Base-by-base conservation (phyloP, 2,113 vertebrate species). In the Anolis carolinensis region DNA sequence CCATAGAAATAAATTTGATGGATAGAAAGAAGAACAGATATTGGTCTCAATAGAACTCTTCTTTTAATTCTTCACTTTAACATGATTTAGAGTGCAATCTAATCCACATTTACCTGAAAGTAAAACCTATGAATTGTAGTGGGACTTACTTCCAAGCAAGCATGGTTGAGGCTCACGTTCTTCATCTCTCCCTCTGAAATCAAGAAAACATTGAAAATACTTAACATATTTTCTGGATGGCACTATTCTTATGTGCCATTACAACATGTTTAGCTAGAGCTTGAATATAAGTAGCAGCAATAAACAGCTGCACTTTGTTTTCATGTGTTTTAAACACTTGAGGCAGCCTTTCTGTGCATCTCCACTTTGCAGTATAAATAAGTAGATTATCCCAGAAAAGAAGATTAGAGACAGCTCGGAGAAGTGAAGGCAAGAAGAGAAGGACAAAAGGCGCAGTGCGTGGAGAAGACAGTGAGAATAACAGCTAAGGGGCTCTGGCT, bases 351-450 rank as follows among this genome's bases (percentile, higher is more conserved):
- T 86, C 86, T 34, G 87, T 87, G 82, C n/a, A 75, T 92, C 94
- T 92, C 88, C 92, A 70, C 86, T 86, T 79, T 0, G 11, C 90
- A 94, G 90, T 92, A 92, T 91, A 94, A 92, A 84, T 94, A 95
- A 95, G 91, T 88, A 92, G 94, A 95, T 95, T 95, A 95, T 88
- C 88, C 71, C 39, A 86, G 92, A 52, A 92, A 94, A 92, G 90
- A 91, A 80, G 94, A 88, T 89, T 93, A 93, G 87, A 89, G 74
- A 86, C 79, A 88, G 89, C 89, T 93, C 87, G 85, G 73, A 34
- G 78, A 90, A 82, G 79, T 70, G 84, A 89, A 87, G 85, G 82
- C 91, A 86, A 83, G 88, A n/a, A 59, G 83, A 62, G 82, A 70
- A 73, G 79, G 89, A 74, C 21, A 36, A 32, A 34, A 59, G 55